Percentiles rank a stretch among this genome's conserved stretches.
phyloP scores from a whole-genome alignment of 2,113 vertebrate species.

The Anguilla rostrata region DNA sequence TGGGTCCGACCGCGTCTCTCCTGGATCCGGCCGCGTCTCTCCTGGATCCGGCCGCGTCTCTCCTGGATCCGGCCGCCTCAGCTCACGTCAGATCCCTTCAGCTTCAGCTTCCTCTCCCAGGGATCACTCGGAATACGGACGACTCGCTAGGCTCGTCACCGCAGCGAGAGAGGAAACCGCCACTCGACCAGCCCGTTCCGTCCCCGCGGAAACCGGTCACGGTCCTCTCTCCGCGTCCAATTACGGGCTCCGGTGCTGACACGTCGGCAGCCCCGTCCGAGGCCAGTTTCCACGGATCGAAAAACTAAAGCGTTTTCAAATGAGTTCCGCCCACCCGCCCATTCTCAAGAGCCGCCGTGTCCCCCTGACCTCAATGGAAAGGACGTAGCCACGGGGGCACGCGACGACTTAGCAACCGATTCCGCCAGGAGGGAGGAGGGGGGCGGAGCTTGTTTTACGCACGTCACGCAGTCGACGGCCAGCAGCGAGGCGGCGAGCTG shows the following conservation, averaged over 20 bases:
- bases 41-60: not conserved
- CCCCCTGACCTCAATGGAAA: not conserved
- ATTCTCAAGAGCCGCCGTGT: not conserved
- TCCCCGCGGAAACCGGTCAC: not conserved
- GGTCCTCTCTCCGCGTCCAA: not conserved
- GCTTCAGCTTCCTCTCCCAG: not conserved
- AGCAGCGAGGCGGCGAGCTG: not conserved
- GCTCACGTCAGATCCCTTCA: not conserved
- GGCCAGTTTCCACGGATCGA: not conserved
- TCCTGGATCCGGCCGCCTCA: not conserved
- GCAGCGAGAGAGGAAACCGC: not conserved
- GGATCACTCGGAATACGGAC: not conserved
- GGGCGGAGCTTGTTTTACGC: not conserved
- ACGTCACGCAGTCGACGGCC: no score
- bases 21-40: not conserved
- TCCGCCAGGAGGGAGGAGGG: not conserved
- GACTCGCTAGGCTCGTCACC: not conserved
- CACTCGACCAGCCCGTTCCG: not conserved
- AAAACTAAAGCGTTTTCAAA: not conserved
- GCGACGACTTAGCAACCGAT: not conserved
- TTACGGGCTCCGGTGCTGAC: not conserved
- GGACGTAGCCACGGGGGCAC: not conserved
- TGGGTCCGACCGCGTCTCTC: not conserved
- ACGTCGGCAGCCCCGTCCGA: not conserved
- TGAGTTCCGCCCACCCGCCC: not conserved